Evolutionary conservation across 2,113 vertebrate genomes (phyloP).

Genomic region (Paraplagusia blochii): DNA sequence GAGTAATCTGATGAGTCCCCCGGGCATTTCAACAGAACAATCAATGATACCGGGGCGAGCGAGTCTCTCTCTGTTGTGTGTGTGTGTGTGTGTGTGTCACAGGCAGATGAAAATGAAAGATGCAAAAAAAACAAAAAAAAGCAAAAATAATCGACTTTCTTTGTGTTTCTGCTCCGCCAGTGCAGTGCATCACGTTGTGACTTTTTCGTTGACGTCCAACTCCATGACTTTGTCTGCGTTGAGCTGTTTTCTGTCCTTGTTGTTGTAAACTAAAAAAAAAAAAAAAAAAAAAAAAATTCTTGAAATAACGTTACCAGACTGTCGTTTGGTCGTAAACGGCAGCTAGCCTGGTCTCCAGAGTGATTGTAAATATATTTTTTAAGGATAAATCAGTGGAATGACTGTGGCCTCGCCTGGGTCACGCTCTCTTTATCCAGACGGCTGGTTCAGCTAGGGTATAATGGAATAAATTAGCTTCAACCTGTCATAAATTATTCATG

Average conservation of each 20-base stretch:
- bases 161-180: constrained; percentile 11
- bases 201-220: too few species aligned
- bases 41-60: constrained; percentile 47
- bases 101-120: constrained; percentile 25
- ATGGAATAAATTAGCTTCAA: constrained; percentile 58
- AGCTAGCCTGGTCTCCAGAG: constrained; percentile 27
- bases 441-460: constrained; percentile 56
- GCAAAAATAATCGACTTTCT: constrained; percentile 38
- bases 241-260: background rate
- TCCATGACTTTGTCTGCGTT: constrained; percentile 14
- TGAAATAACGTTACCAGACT: too few species aligned
- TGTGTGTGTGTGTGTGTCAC: constrained; percentile 17
- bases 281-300: too few species aligned
- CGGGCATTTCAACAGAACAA: constrained; percentile 42
- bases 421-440: constrained; percentile 53
- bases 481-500: constrained; percentile 60
- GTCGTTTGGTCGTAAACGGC: too few species aligned
- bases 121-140: constrained; percentile 6
- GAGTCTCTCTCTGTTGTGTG: constrained; percentile 25
- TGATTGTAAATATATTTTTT: constrained; percentile 65
- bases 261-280: too few species aligned
- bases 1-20: constrained; percentile 57
- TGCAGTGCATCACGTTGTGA: background rate
- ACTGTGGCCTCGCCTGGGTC: constrained; percentile 53
- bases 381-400: constrained; percentile 49